phyloP scores from a whole-genome alignment of 1,140 invertebrate genomes.

The Drosophila trapezifrons region DNA sequence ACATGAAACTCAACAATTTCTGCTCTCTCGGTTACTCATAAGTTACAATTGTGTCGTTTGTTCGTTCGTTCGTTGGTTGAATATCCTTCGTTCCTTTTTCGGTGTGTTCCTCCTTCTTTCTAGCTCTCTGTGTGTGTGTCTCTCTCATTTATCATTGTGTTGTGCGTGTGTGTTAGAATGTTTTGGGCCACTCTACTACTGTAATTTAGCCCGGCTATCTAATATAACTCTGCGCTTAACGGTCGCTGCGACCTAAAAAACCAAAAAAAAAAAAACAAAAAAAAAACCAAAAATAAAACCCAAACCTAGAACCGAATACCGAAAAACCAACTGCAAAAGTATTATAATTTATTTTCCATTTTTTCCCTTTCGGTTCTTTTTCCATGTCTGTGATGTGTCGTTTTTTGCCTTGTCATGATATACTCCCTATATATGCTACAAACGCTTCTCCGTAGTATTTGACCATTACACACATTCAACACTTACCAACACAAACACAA shows the following conservation, averaged over 20 bases:
- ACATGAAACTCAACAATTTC: slow-evolving; percentile 84
- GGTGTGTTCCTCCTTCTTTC: slow-evolving; percentile 56
- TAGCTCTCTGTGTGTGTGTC: slow-evolving; percentile 58
- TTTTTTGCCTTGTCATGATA: slow-evolving; percentile 81
- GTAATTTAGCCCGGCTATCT: slow-evolving; percentile 55
- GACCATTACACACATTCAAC: slow-evolving; percentile 34
- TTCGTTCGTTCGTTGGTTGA: slow-evolving; percentile 48
- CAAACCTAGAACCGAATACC: slow-evolving; percentile 42
- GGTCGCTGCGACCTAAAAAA: slow-evolving; percentile 41
- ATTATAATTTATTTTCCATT: slow-evolving; percentile 71
- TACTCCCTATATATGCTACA: slow-evolving; percentile 55
- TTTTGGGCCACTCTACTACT: slow-evolving; percentile 41
- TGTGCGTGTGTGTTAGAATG: slow-evolving; percentile 48
- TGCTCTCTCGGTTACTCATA: slow-evolving; percentile 76
- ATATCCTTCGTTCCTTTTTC: slow-evolving; percentile 44
- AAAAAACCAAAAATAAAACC: slow-evolving; percentile 30
- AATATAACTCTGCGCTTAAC: slow-evolving; percentile 53
- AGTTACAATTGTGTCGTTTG: slow-evolving; percentile 62
- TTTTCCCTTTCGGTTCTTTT: slow-evolving; percentile 44
- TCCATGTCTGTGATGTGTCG: slow-evolving; percentile 63
- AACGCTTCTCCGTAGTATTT: slow-evolving; percentile 69
- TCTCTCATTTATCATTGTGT: slow-evolving; percentile 69
- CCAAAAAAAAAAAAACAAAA: slow-evolving; percentile 34
- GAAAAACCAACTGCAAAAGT: slow-evolving; percentile 62
- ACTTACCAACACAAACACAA: slow-evolving; percentile 7